Base-by-base conservation (phyloP, 2,113 vertebrate species). In the Erinaceus europaeus region DNA sequence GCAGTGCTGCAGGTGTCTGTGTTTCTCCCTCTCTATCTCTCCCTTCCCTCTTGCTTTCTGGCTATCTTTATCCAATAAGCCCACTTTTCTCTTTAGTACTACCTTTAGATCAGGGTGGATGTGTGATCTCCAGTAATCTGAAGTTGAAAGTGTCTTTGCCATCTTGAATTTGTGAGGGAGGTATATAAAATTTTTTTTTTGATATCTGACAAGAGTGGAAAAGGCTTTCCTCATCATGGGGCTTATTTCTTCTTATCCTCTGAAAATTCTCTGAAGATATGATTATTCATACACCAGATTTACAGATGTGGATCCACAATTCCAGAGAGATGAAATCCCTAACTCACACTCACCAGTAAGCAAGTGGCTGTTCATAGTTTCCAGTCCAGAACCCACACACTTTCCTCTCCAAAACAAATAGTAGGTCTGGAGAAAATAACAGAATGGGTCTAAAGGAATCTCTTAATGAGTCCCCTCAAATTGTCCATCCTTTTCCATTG, bases 381-480 rank as follows among this genome's bases (percentile, higher is more conserved):
- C 34, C 25, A 62, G 42, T 42, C 27, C 6, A 61, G n/a, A 78
- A 27, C 38, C 44, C 34, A 29, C 57, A 15, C 34, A 65, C 77
- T n/a, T 61, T 71, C 62, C 17, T 25, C n/a, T 84, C 23, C 44
- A 68, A 76, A 79, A 88, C 75, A 44, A 61, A 62, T 5, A 27
- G 29, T 59, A 72, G 27, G 29, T 12, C 10, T 36, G 40, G 13
- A 59, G 42, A 9, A 5, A 85, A 53, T 40, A 78, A 86, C 10
- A 86, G 65, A 89, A 90, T 4, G 29, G 27, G n/a, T n/a, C 61
- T 59, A 17, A 77, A 89, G 71, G 53, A 67, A 84, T 73, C 17
- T 71, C 53, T 46, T 55, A 67, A 38, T 52, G 67, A 90, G 48
- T 87, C 69, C 46, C 84, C 71, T 38, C 68, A 88, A n/a, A 84